phyloP scores from a whole-genome alignment of 1,140 invertebrate species.

The Bombyx mori region ASM3026992v2 NC_085115.1:6071501-6072000 shows the following conservation, averaged over 20 bases:
- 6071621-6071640: too few species aligned
- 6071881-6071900: slow-evolving; percentile 44
- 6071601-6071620: too few species aligned
- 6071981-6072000: slow-evolving; percentile 7
- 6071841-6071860: slow-evolving; percentile 33
- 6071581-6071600: too few species aligned
- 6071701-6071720: slow-evolving; percentile 6
- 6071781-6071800: slow-evolving; percentile 10
- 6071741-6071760: slow-evolving; percentile 1
- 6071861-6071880: slow-evolving; percentile 51
- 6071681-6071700: background rate
- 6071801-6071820: slow-evolving; percentile 6
- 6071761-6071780: background rate
- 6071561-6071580: too few species aligned
- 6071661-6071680: too few species aligned
- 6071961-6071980: slow-evolving; percentile 5
- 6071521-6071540: too few species aligned
- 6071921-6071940: slow-evolving; percentile 63
- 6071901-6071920: slow-evolving; percentile 57
- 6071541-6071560: too few species aligned
- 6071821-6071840: slow-evolving; percentile 19
- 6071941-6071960: slow-evolving; percentile 32
- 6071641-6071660: too few species aligned
- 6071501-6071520: too few species aligned
- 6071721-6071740: slow-evolving; percentile 1